These are phyloP conservation scores for Tonatia bakeri DNA, from an alignment of 2,113 vertebrate genomes.

Conservation along the genomic window DNA sequence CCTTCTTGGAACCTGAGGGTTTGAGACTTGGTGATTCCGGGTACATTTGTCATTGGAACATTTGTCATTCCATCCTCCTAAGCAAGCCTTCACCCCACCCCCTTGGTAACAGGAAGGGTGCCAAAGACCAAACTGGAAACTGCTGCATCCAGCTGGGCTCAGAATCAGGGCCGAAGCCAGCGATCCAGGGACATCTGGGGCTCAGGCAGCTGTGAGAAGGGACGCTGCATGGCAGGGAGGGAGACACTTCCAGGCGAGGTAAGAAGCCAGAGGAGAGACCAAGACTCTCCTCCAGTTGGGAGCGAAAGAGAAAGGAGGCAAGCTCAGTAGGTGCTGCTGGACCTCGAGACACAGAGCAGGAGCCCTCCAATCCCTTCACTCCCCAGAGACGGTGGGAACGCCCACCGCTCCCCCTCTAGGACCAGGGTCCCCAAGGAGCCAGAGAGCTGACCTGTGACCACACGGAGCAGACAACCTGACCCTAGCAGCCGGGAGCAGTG, in stretches of 20 bases:
- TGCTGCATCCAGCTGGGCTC: neutral
- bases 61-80: neutral
- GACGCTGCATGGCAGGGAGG: neutral
- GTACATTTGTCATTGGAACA: neutral
- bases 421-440: neutral
- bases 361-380: neutral
- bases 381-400: neutral
- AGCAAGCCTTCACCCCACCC: neutral
- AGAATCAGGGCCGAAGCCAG: neutral
- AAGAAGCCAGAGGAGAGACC: neutral
- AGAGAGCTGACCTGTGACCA: neutral
- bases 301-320: neutral
- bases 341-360: neutral
- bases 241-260: neutral
- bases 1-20: neutral
- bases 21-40: neutral
- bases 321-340: neutral
- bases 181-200: neutral
- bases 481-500: neutral
- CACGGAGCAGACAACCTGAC: fast-evolving
- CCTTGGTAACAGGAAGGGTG: neutral
- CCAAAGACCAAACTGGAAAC: neutral
- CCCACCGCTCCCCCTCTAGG: neutral
- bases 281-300: neutral
- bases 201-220: neutral